phyloP scores from a whole-genome alignment of 2,797 vertebrate species.

The Poecilia velifera region DNA sequence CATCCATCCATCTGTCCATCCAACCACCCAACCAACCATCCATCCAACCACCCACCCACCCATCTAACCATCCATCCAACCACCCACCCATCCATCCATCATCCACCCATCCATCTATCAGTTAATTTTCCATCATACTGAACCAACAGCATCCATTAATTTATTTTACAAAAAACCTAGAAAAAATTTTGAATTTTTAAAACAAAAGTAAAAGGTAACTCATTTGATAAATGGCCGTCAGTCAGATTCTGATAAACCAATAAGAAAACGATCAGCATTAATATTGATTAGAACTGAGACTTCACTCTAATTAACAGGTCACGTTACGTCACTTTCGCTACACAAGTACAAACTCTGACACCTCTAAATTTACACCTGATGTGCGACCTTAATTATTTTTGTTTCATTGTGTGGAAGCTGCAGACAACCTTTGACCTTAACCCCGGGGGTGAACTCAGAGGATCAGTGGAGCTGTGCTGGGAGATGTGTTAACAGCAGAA shows the following conservation, averaged over 20 bases:
- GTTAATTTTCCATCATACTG: not conserved
- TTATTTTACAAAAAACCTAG: not conserved
- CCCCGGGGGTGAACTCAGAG: not conserved
- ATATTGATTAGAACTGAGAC: not conserved
- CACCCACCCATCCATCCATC: not conserved
- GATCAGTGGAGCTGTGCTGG: not conserved
- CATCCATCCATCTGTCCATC: no score
- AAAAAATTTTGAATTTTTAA: not conserved
- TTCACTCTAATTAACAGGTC: not conserved
- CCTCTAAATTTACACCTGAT: not conserved
- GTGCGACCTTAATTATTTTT: not conserved
- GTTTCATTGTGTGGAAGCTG: not conserved
- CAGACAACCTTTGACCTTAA: not conserved
- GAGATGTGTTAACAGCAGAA: conserved; percentile 2
- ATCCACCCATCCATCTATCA: not conserved
- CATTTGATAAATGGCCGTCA: not conserved
- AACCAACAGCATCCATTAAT: not conserved
- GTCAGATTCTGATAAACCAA: not conserved
- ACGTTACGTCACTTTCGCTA: not conserved
- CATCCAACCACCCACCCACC: rapidly evolving
- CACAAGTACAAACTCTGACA: not conserved
- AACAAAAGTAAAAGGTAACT: not conserved
- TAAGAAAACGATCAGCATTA: not conserved
- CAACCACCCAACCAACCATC: no score
- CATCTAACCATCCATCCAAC: no score